Percentiles rank a stretch among this genome's conserved stretches.
Conservation (phyloP, 2,797 vertebrate genomes). For the Meda fulgida region DNA sequence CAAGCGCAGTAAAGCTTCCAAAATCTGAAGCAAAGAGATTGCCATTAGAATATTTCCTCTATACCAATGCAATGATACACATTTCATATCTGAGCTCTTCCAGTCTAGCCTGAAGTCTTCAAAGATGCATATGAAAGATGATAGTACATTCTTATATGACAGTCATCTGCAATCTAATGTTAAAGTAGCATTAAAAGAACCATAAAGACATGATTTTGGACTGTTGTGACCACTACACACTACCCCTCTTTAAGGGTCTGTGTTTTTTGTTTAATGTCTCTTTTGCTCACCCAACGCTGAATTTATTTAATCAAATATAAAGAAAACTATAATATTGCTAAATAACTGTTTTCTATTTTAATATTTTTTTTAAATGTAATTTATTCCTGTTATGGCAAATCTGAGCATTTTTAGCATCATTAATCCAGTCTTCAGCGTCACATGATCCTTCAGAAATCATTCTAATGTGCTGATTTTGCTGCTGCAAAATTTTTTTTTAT, state of each 20-base stretch:
- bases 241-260: neutral
- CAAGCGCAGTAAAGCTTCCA: neutral
- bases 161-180: neutral
- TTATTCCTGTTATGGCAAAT: neutral
- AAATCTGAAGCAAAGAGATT: conserved; percentile 1
- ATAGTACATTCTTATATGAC: neutral
- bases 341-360: neutral
- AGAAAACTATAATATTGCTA: neutral
- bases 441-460: neutral
- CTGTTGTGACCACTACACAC: neutral
- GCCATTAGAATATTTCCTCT: neutral
- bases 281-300: neutral
- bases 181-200: neutral
- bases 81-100: neutral
- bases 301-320: neutral
- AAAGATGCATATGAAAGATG: neutral
- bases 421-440: neutral
- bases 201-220: neutral
- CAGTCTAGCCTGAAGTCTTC: neutral
- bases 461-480: neutral
- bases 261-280: too few species aligned
- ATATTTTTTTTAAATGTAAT: neutral
- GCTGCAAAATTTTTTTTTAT: neutral
- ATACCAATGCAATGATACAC: neutral
- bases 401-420: neutral